Base-by-base conservation (phyloP, 1,140 invertebrate genomes). In the Colletes latitarsis region DNA sequence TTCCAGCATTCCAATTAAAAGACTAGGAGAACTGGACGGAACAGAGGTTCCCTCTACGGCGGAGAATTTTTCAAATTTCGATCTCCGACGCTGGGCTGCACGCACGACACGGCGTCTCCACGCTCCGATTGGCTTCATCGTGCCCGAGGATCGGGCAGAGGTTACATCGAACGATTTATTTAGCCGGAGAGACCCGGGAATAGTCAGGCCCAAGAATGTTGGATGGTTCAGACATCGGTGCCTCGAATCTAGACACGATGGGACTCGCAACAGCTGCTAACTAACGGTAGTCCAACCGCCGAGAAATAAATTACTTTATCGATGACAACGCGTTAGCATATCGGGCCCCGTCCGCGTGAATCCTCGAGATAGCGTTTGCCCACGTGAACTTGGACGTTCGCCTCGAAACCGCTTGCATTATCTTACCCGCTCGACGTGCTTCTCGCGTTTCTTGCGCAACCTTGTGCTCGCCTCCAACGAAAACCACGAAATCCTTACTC, bases 241-340 rank as follows among this genome's bases (percentile, higher is more conserved):
- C 41, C 64, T 81, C 49, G 60, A 62, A 86, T 81, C 81, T 80
- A 58, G 76, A 85, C 76, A n/a, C 80, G 72, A 30, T 41, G 53
- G 63, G 62, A 19, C 58, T 69, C 49, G 70, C 69, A 19, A 76
- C 60, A 57, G 52, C 83, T 79, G 66, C 69, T 46, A 63, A 79
- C 60, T 85, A 85, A 86, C 80, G 83, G 83, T 86, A 86, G 83
- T 82, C 46, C 15, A 8, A 39, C 21, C 0, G 4, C 15, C 1
- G 3, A 15, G 21, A 68, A 84, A 82, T 78, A 78, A 84, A 86
- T 84, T 66, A 67, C 19, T 53, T 74, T 77, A 85, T 86, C 82
- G 83, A 81, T 73, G 64, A 68, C 62, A 82, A 72, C 53, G 72
- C 60, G 55, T 67, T 55, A 57, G 49, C 70, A 58, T 72, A 84